Base-by-base conservation (phyloP, 2,113 vertebrate species). In the Anser brachyrhynchus region DNA sequence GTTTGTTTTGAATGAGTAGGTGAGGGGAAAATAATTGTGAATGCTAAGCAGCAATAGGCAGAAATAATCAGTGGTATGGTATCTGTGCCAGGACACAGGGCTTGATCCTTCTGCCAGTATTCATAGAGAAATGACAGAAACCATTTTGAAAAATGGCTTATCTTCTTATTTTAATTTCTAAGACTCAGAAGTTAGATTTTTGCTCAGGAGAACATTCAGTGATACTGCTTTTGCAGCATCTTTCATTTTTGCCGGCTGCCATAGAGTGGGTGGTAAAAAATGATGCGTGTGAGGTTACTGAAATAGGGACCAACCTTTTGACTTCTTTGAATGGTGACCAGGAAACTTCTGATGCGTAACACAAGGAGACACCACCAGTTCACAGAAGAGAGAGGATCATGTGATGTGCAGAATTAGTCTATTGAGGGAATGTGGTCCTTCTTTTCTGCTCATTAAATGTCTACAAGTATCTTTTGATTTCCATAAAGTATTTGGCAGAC, bases 351-450 rank as follows among this genome's bases (percentile, higher is more conserved):
- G 55, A 33, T 9, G 4, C 41, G 17, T 13, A 28, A 54, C 39
- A 6, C 0, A 0, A 26, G 33, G 43, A 64, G 11, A 20, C 0
- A 4, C 13, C 65, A 82, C 51, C 55, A 28, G 10, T 19, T 44
- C 61, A 19, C 17, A 31, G 39, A 51, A 43, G 43, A 65, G 43
- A 66, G 20, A 6, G 37, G n/a, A 23, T 28, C 11, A 13, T 9
- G 8, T 58, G 37, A 15, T 9, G 10, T 58, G 37, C 19, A 23
- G 61, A 31, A 64, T 31, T 52, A 26, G 41, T 77, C 65, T 64
- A 0, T 20, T 62, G 52, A 31, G 55, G 59, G 76, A 59, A 59
- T 0, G 1, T 44, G 23, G 35, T 37, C 1, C 0, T 19, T 64
- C 65, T n/a, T 57, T 66, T 37, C 35, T 70, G 26, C 21, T 70